Evolutionary conservation across 1,140 invertebrate genomes (phyloP).

Genomic region (Drosophila arizonae): DNA sequence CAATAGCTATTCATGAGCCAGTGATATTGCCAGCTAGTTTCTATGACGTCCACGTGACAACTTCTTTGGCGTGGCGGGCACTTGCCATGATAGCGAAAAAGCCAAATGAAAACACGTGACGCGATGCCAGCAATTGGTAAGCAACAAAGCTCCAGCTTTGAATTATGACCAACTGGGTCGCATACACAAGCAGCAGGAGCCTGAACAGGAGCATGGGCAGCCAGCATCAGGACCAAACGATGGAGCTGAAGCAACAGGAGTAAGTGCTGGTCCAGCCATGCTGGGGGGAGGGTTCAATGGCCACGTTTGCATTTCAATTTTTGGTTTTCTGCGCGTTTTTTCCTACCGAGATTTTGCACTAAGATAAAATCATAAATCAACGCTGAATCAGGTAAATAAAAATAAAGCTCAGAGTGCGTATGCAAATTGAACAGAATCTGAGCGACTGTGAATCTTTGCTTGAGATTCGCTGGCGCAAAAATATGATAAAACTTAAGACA

Average conservation of each 20-base stretch:
- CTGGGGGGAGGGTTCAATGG: constrained; percentile 24
- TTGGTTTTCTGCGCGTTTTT: constrained; percentile 52
- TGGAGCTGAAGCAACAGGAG: neutral
- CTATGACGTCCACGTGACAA: constrained; percentile 68
- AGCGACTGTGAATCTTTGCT: constrained; percentile 50
- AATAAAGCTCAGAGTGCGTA: constrained; percentile 79
- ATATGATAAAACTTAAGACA: constrained; percentile 77
- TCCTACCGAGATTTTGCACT: constrained; percentile 4
- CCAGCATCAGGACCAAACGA: constrained; percentile 8
- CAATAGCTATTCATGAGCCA: constrained; percentile 59
- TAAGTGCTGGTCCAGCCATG: neutral
- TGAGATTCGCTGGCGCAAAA: constrained; percentile 68
- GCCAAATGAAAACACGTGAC: constrained; percentile 76
- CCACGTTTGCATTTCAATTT: constrained; percentile 80
- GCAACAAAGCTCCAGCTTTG: constrained; percentile 73
- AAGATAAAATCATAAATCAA: constrained; percentile 79
- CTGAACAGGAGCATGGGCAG: neutral
- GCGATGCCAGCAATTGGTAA: constrained; percentile 65
- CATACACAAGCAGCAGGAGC: constrained; percentile 53
- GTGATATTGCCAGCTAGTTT: constrained; percentile 68
- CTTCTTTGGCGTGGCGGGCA: constrained; percentile 30
- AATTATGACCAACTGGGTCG: constrained; percentile 65
- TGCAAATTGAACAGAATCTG: constrained; percentile 72
- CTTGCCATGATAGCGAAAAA: constrained; percentile 48
- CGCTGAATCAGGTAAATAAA: constrained; percentile 81